Conservation (phyloP, 2,888 invertebrate genomes). For the Zaprionus lineosus region DNA sequence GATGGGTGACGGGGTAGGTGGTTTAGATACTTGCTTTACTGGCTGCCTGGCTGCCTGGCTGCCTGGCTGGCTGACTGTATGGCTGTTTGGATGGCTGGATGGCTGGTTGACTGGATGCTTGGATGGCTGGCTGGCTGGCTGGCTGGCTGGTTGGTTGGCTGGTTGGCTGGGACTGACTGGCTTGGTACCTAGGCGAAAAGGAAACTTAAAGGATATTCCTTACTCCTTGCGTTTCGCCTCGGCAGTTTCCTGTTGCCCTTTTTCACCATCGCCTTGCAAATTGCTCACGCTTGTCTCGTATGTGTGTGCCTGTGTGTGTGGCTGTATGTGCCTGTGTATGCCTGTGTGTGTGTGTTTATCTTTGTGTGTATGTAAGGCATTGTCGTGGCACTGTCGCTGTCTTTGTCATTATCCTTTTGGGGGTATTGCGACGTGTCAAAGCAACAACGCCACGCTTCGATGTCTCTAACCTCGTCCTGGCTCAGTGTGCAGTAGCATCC, state of each 20-base stretch:
- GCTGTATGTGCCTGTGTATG: background rate
- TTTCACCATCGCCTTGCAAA: conserved; percentile 73
- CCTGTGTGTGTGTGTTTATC: conserved; percentile 10
- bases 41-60: too few species aligned
- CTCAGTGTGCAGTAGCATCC: conserved; percentile 81
- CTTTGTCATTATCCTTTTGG: conserved; percentile 79
- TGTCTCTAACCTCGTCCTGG: conserved; percentile 37
- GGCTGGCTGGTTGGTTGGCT: too few species aligned
- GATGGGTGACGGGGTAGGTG: too few species aligned
- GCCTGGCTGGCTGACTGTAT: too few species aligned
- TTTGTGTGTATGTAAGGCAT: conserved; percentile 42
- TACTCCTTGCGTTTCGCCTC: conserved; percentile 25
- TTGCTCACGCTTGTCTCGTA: conserved; percentile 70
- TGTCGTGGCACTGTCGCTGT: conserved; percentile 77
- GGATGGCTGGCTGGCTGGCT: too few species aligned
- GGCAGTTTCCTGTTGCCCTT: conserved; percentile 74
- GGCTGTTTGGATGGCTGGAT: too few species aligned
- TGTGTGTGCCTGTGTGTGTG: conserved; percentile 20
- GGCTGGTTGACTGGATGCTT: too few species aligned
- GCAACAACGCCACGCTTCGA: conserved; percentile 71
- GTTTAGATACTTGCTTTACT: too few species aligned
- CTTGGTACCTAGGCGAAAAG: conserved; percentile 71
- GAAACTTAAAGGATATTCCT: conserved; percentile 73
- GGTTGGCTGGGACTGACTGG: conserved; percentile 26
- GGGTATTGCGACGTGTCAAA: conserved; percentile 79